phyloP scores from a whole-genome alignment of 2,888 invertebrate species.

The Trissonchulus sp. region DNA sequence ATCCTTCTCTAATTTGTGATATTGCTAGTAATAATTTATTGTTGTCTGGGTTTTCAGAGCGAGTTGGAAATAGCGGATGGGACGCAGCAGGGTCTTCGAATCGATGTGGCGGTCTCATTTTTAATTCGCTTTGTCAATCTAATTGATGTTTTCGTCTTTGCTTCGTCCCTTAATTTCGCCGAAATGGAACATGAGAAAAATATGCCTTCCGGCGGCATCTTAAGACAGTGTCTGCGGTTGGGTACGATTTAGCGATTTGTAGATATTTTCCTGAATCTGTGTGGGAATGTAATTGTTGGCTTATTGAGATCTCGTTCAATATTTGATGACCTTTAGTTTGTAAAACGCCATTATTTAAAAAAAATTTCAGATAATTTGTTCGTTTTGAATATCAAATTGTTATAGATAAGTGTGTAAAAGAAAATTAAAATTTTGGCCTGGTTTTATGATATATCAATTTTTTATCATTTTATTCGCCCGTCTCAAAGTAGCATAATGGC shows the following conservation, averaged over 20 bases:
- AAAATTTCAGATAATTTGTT: too few species aligned
- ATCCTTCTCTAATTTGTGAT: too few species aligned
- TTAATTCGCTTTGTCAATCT: conserved; percentile 95
- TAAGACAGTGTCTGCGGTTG: conserved; percentile 87
- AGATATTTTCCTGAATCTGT: background rate
- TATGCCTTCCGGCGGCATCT: conserved; percentile 98
- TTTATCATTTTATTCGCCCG: too few species aligned
- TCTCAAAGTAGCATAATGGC: too few species aligned
- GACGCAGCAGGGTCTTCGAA: conserved; percentile 89
- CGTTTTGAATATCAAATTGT: too few species aligned
- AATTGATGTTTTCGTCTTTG: conserved; percentile 97
- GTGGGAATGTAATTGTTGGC: conserved; percentile 29
- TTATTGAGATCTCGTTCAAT: conserved; percentile 2
- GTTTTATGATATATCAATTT: too few species aligned
- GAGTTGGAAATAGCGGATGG: conserved; percentile 97
- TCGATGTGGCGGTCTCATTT: conserved; percentile 94
- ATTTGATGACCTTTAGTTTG: too few species aligned
- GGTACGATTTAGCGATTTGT: conserved; percentile 51
- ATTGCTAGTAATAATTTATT: too few species aligned
- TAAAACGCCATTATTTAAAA: too few species aligned
- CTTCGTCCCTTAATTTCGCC: conserved; percentile 91
- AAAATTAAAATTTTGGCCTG: too few species aligned
- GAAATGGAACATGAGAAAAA: conserved; percentile 98
- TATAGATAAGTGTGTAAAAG: too few species aligned
- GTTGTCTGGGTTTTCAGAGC: conserved; percentile 77